phyloP scores from a whole-genome alignment of 2,113 vertebrate species.

The Pristiophorus japonicus region DNA sequence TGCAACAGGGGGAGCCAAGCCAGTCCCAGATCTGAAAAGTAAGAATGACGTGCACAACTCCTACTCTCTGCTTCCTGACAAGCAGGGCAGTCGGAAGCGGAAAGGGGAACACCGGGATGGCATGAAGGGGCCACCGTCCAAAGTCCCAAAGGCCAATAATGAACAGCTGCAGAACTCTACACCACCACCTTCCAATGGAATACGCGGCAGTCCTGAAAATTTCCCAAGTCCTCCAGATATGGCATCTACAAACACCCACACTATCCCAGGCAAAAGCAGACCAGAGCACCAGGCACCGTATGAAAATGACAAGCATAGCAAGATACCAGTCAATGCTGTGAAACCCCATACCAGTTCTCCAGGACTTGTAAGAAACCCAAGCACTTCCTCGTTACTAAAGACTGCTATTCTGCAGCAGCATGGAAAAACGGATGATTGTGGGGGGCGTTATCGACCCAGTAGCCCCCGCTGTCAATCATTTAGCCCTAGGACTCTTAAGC shows the following conservation, averaged over 20 bases:
- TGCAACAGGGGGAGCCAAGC: slow-evolving; percentile 59
- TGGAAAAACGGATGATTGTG: slow-evolving; percentile 61
- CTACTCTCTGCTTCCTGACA: slow-evolving; percentile 78
- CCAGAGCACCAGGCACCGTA: slow-evolving; percentile 58
- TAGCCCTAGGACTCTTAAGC: slow-evolving; percentile 63
- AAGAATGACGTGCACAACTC: slow-evolving; percentile 85
- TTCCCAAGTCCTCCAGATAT: slow-evolving; percentile 66
- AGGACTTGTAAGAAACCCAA: slow-evolving; percentile 64
- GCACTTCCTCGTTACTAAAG: slow-evolving; percentile 68
- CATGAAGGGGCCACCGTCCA: slow-evolving; percentile 60
- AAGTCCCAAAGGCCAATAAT: slow-evolving; percentile 67
- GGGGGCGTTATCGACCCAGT: slow-evolving; percentile 58
- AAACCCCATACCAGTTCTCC: slow-evolving; percentile 76
- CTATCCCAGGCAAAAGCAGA: slow-evolving; percentile 59
- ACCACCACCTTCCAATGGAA: slow-evolving; percentile 63
- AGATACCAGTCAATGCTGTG: slow-evolving; percentile 76
- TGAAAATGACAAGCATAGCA: slow-evolving; percentile 80
- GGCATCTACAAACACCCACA: slow-evolving; percentile 46
- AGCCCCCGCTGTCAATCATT: slow-evolving; percentile 63
- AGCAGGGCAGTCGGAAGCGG: slow-evolving; percentile 70
- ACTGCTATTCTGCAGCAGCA: slow-evolving; percentile 70
- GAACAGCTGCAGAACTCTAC: slow-evolving; percentile 67
- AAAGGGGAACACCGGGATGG: slow-evolving; percentile 68
- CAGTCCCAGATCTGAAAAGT: slow-evolving; percentile 73
- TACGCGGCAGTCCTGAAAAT: slow-evolving; percentile 64